Base-by-base conservation (phyloP, 2,113 vertebrate species). In the Proterorhinus semilunaris region DNA sequence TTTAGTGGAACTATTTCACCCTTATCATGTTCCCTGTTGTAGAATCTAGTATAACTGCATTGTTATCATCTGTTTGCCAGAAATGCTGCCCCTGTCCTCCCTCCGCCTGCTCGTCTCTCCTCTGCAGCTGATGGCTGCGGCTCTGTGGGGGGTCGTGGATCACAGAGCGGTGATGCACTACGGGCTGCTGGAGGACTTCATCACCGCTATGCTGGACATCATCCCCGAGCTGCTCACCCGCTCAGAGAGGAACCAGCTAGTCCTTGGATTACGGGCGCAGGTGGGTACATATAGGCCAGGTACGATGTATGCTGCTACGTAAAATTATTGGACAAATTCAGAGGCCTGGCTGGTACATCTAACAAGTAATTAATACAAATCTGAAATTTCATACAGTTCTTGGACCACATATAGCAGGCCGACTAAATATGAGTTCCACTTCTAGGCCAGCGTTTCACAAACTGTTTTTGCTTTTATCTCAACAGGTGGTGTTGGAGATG, bases 181-280 rank as follows among this genome's bases (percentile, higher is more conserved):
- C 2, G 88, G 87, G 1, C 83, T 79, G 10, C 85, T 91, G n/a
- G 52, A 92, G 54, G 83, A 89, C 54, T 90, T 94, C 61, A 72
- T 93, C 59, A 65, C 55, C 4, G 80, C 74, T 0, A 69, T 93
- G 57, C 66, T 83, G n/a, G 66, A 74, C 4, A 76, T 75, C 0
- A 90, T 86, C 1, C 92, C 92, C 0, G 90, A 88, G 8, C 49
- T 92, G 72, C 89, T 92, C 54, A 80, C 68, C 15, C 73, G 78
- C 77, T 84, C 87, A 5, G 91, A 94, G 67, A 72, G 79, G 10
- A 86, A 83, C 54, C 90, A 91, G 10, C 84, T 91, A 10, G 80
- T 82, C 17, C 66, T 92, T 71, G 92, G 91, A 0, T 79, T 93
- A 8, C 82, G 86, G 52, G 92, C 91, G 45, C 88, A 85, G 91